Evolutionary conservation across 2,797 vertebrate genomes (phyloP).

Genomic region (Microchirus variegatus): DNA sequence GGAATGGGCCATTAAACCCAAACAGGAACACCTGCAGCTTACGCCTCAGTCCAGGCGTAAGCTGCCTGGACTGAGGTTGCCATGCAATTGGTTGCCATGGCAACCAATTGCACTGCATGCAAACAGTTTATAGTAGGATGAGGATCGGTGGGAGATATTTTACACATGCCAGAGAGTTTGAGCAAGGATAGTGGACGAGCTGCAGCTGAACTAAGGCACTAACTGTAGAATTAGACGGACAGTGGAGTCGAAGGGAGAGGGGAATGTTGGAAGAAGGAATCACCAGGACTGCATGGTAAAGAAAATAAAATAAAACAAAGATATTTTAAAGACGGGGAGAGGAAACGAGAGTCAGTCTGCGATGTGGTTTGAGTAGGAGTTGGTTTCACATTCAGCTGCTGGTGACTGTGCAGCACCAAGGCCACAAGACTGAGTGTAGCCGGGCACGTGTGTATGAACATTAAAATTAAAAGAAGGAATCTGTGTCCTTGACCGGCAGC

Average conservation of each 20-base stretch:
- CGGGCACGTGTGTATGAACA: slow-evolving; percentile 16
- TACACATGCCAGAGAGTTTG: slow-evolving; percentile 34
- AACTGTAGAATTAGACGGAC: slow-evolving; percentile 9
- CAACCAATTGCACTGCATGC: slow-evolving; percentile 59
- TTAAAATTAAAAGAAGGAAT: not conserved
- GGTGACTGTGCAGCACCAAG: slow-evolving; percentile 27
- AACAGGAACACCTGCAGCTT: slow-evolving; percentile 83
- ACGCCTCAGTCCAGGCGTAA: slow-evolving; percentile 25
- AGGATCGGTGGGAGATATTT: slow-evolving; percentile 44
- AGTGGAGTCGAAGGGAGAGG: slow-evolving; percentile 11
- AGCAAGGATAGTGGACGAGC: slow-evolving; percentile 18
- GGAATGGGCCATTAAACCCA: slow-evolving; percentile 63
- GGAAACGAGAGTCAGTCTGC: slow-evolving; percentile 13
- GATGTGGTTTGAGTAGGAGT: slow-evolving; percentile 52
- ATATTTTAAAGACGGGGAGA: not conserved
- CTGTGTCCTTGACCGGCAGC: not conserved
- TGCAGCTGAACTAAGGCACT: slow-evolving; percentile 16
- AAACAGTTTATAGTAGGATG: slow-evolving; percentile 77
- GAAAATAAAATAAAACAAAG: too few species aligned
- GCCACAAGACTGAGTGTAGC: slow-evolving; percentile 30
- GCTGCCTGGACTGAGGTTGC: too few species aligned
- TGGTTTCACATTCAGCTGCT: slow-evolving; percentile 28
- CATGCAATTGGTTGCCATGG: too few species aligned
- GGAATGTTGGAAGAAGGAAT: slow-evolving; percentile 17
- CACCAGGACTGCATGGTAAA: slow-evolving; percentile 3